These are phyloP conservation scores for Indicator maculatus DNA, from an alignment of 2,113 vertebrate species.

Conservation along the genomic window DNA sequence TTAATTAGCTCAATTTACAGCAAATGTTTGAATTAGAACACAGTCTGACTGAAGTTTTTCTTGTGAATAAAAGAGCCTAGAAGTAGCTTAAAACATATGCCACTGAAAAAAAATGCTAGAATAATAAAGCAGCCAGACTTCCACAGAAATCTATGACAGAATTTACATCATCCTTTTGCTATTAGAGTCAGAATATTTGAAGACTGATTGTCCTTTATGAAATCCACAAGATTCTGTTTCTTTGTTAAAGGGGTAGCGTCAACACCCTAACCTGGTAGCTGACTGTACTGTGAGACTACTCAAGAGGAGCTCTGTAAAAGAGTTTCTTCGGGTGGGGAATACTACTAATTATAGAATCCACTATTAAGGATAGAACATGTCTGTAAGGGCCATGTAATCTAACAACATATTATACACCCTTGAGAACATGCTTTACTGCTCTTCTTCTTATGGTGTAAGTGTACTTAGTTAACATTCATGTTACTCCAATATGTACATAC, in stretches of 20 bases:
- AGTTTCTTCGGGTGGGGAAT: background rate
- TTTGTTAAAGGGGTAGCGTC: background rate
- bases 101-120: background rate
- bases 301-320: background rate
- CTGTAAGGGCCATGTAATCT: background rate
- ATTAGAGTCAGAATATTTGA: background rate
- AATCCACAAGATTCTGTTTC: background rate
- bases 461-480: background rate
- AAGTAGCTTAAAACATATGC: conserved; percentile 25
- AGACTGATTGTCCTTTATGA: background rate
- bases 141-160: background rate
- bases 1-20: background rate
- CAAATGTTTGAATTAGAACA: conserved; percentile 21
- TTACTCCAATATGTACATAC: background rate
- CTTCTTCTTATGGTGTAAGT: background rate
- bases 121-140: conserved; percentile 1
- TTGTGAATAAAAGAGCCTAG: background rate
- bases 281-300: background rate
- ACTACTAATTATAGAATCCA: background rate
- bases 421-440: background rate
- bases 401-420: background rate
- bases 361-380: background rate
- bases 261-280: background rate
- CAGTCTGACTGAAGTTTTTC: background rate
- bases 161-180: background rate